These are phyloP conservation scores for Mionectes macconnelli DNA, from an alignment of 2,113 vertebrate species.

Conservation along the genomic window DNA sequence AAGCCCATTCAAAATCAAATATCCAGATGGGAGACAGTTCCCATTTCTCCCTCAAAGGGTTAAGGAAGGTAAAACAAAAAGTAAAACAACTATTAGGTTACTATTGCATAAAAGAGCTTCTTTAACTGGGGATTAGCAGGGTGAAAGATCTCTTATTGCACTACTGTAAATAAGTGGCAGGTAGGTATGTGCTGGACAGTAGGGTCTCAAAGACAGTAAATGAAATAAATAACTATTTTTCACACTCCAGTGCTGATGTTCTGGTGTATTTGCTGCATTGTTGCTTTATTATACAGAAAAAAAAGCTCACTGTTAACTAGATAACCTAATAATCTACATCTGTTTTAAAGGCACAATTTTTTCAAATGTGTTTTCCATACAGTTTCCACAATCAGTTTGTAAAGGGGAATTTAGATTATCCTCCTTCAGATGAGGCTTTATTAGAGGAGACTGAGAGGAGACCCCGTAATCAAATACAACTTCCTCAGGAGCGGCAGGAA, in stretches of 20 bases:
- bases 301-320: neutral
- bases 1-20: neutral
- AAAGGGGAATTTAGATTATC: neutral
- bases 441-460: neutral
- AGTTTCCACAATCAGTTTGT: neutral
- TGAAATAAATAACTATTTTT: neutral
- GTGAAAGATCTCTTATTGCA: neutral
- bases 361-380: neutral
- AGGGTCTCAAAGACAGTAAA: neutral
- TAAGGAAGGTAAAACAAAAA: neutral
- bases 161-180: neutral
- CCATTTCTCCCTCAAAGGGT: neutral
- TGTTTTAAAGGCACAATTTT: neutral
- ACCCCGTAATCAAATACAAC: neutral
- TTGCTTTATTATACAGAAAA: neutral
- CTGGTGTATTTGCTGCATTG: neutral
- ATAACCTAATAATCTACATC: neutral
- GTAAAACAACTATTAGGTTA: neutral
- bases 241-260: neutral
- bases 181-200: neutral
- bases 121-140: neutral
- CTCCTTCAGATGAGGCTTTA: neutral
- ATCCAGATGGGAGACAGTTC: conserved; percentile 7
- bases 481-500: neutral
- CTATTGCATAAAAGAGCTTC: neutral